Evolutionary conservation across 2,888 invertebrate species (phyloP), one percentile per base, ranked within the genome.

Genomic region (Pterobdella sp.): DNA sequence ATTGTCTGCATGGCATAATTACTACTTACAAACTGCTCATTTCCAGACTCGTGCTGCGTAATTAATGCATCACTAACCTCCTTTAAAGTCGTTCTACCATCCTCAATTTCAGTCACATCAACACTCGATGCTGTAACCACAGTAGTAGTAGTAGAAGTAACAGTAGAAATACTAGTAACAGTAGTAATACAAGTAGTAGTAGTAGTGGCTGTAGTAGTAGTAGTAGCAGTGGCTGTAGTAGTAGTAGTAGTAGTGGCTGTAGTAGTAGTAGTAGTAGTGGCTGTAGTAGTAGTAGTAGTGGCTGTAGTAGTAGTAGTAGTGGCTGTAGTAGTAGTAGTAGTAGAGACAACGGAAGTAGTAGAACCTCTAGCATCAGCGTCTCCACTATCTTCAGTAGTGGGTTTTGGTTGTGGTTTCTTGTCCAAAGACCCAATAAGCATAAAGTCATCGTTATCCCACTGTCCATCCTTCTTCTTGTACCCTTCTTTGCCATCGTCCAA

Each of bases 301-400:
- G 66, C 32, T 31, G 66, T 65, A 65, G 66, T 65, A 65, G 66
- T 65, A 65, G 66, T 65, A 65, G 66, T 65, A 65, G 66, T 65
- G 32, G 66, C 32, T 31, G 66, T 65, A 65, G 66, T 65, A 65
- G 66, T 65, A 65, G 66, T 65, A 65, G 66, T 65, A 65, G 66
- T 65, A 65, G 66, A 31, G 32, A 34, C 32, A 65, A 34, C 32
- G 32, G 66, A 31, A 65, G 66, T 65, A 65, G 66, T 65, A 65
- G 66, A 31, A 65, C 31, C 32, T 31, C 31, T 65, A 65, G 66
- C 32, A 65, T 22, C 26, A 56, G 22, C 22, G 49, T 14, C 22
- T 7, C 7, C 22, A 22, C 7, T 42, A 22, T 42, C n/a, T n/a
- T n/a, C 10, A 42, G 49, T 42, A 22, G 49, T 42, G 49, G 49